A percentile compares a stretch with the other conserved stretches of the same genome.
These are phyloP conservation scores for Sturnus vulgaris DNA, from an alignment of 2,113 vertebrate genomes.

Conservation along the genomic window DNA sequence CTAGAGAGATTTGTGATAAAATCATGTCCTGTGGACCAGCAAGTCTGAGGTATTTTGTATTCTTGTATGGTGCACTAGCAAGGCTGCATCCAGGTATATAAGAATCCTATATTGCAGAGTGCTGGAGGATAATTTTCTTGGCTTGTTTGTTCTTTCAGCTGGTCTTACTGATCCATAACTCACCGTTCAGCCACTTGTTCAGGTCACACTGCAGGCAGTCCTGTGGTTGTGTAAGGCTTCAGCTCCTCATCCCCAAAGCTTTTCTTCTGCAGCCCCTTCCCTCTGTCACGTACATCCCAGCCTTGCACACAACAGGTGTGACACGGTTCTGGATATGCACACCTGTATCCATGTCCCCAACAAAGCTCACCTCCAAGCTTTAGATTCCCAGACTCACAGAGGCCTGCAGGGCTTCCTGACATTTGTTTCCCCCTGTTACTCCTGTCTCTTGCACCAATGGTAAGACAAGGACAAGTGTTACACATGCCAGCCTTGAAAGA, in stretches of 20 bases:
- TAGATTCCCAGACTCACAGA: not conserved
- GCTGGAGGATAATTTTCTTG: not conserved
- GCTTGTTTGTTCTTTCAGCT: not conserved
- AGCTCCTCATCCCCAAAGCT: not conserved
- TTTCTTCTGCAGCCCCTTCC: not conserved
- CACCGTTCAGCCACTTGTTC: not conserved
- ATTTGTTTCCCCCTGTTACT: not conserved
- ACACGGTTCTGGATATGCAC: not conserved
- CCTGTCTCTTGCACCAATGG: not conserved
- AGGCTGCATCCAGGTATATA: not conserved
- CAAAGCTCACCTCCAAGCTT: not conserved
- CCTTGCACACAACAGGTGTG: not conserved
- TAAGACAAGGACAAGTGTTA: not conserved
- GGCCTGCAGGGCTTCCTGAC: not conserved
- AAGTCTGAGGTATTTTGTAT: not conserved
- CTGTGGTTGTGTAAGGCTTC: not conserved
- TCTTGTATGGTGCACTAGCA: not conserved
- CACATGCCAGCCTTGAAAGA: not conserved
- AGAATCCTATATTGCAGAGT: not conserved
- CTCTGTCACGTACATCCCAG: fast-evolving
- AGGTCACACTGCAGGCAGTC: not conserved
- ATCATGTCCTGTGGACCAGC: fast-evolving
- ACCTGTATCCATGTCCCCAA: not conserved
- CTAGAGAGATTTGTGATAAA: not conserved
- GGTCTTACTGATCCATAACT: not conserved